phyloP scores from a whole-genome alignment of 2,888 invertebrate genomes.

The Orthosia cruda region DNA sequence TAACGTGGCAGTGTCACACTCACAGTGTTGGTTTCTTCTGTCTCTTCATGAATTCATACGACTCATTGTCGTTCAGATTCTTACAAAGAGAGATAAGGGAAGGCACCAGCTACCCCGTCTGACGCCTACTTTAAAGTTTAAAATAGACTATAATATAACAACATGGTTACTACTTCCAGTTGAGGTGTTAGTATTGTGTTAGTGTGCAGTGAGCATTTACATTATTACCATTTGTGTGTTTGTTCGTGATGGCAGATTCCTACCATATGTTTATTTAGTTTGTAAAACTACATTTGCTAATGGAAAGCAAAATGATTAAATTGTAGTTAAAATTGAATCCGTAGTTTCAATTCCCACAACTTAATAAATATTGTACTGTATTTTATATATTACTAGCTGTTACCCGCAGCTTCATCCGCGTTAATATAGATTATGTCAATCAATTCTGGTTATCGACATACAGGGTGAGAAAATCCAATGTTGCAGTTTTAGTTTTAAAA shows the following conservation, averaged over 20 bases:
- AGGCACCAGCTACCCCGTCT: not conserved
- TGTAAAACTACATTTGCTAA: slow-evolving; percentile 14
- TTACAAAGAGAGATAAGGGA: not conserved
- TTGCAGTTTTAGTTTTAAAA: too few relatives aligned
- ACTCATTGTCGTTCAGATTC: not conserved
- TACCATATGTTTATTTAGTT: slow-evolving; percentile 22
- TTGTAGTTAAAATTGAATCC: slow-evolving; percentile 9
- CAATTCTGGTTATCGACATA: too few relatives aligned
- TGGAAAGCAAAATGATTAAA: slow-evolving; percentile 17
- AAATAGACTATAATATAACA: slow-evolving; percentile 20
- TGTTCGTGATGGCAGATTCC: not conserved
- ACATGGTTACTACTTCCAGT: slow-evolving; percentile 4
- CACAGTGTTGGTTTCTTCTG: not conserved
- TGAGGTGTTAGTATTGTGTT: slow-evolving; percentile 4
- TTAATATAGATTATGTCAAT: too few relatives aligned
- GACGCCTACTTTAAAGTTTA: not conserved
- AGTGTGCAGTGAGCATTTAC: slow-evolving; percentile 1
- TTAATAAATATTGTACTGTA: not conserved
- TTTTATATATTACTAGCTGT: too few relatives aligned
- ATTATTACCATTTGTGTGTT: slow-evolving; percentile 2
- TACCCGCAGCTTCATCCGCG: too few relatives aligned
- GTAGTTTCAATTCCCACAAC: slow-evolving; percentile 14
- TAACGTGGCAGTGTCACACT: not conserved
- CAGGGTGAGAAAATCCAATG: too few relatives aligned
- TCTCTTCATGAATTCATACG: not conserved